Evolutionary conservation across 2,888 invertebrate species (phyloP).

Genomic region (Strigamia transsilvanica): DNA sequence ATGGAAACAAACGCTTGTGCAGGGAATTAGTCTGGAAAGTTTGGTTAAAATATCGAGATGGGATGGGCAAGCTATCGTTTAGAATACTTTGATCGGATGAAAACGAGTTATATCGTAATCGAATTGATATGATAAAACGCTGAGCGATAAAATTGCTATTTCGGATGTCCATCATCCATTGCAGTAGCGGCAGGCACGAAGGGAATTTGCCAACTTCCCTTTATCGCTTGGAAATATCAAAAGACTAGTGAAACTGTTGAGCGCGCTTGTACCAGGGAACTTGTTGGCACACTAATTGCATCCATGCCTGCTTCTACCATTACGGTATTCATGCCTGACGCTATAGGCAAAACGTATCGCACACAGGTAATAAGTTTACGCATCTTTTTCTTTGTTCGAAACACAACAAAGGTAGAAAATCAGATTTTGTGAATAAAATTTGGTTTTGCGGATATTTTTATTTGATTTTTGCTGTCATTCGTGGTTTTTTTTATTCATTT

Average conservation of each 20-base stretch:
- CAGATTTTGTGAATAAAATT: no score
- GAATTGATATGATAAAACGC: neutral
- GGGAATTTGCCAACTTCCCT: slow-evolving; percentile 13
- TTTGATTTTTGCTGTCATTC: no score
- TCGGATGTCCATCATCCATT: slow-evolving; percentile 25
- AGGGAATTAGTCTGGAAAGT: no score
- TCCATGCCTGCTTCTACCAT: slow-evolving; percentile 1
- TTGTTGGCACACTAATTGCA: neutral
- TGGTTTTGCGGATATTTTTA: no score
- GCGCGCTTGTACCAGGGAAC: neutral
- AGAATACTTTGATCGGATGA: neutral
- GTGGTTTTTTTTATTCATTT: no score
- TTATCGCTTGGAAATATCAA: neutral
- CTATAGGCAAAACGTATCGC: neutral
- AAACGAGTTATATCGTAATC: neutral
- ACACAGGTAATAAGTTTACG: neutral
- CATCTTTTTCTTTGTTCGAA: neutral
- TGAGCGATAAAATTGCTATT: neutral
- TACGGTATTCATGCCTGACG: neutral
- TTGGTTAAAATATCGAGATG: neutral
- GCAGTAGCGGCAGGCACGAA: neutral
- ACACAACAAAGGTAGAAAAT: no score
- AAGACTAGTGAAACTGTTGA: neutral
- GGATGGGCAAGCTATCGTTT: neutral
- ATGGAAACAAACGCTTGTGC: no score